Conservation (phyloP, 2,888 invertebrate genomes). For the Strigamia transsilvanica region DNA sequence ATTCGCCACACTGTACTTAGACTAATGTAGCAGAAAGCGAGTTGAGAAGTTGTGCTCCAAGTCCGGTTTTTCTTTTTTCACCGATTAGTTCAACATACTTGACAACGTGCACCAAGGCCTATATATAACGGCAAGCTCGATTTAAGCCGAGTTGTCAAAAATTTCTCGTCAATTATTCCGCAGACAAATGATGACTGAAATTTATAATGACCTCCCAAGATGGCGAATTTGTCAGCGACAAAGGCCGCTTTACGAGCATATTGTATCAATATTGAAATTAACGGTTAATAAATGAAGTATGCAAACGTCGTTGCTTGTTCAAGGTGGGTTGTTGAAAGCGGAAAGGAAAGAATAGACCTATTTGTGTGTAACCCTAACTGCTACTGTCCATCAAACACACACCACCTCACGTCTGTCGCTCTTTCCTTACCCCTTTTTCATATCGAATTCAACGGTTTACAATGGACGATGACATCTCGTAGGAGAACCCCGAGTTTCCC, state of each 20-base stretch:
- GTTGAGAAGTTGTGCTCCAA: constrained; percentile 44
- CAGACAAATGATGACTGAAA: not conserved
- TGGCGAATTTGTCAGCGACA: not conserved
- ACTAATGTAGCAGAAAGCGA: constrained; percentile 40
- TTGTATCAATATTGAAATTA: constrained; percentile 28
- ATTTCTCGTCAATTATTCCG: no score
- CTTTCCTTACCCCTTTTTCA: constrained; percentile 29
- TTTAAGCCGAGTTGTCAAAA: constrained; percentile 22
- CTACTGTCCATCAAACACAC: constrained; percentile 31
- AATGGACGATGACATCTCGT: constrained; percentile 38
- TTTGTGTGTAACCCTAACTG: constrained; percentile 45
- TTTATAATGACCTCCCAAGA: constrained; percentile 27
- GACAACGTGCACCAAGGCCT: constrained; percentile 23
- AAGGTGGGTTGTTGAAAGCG: constrained; percentile 23
- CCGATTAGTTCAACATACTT: constrained; percentile 44
- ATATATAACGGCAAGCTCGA: constrained; percentile 11
- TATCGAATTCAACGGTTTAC: constrained; percentile 31
- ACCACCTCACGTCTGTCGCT: constrained; percentile 43
- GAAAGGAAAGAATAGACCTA: constrained; percentile 14
- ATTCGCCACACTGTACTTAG: constrained; percentile 45
- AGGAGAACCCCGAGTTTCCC: constrained; percentile 35
- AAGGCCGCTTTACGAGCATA: not conserved
- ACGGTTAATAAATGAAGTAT: constrained; percentile 44
- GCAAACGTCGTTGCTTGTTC: not conserved
- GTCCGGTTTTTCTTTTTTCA: constrained; percentile 46